phyloP scores from a whole-genome alignment of 1,140 invertebrate genomes.

The Coptotermes formosanus region DNA sequence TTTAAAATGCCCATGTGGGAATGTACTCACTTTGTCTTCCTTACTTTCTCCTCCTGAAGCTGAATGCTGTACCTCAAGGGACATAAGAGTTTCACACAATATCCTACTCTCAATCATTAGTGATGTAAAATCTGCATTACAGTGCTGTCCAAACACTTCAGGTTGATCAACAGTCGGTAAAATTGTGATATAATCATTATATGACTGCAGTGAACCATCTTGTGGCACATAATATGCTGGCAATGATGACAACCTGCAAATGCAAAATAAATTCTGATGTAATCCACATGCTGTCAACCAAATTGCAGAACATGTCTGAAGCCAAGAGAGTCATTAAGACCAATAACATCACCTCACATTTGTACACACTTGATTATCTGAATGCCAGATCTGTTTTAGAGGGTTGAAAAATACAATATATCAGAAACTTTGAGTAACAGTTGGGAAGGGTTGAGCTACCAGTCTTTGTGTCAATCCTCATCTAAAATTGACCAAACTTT shows the following conservation, averaged over 20 bases:
- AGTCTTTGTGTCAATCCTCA: too few relatives aligned
- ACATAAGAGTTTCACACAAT: constrained; percentile 78
- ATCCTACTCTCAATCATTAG: constrained; percentile 72
- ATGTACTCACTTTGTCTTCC: constrained; percentile 64
- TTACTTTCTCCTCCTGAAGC: constrained; percentile 54
- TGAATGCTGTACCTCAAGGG: constrained; percentile 68
- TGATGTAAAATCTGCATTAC: constrained; percentile 88
- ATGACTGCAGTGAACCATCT: constrained; percentile 76
- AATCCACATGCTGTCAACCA: too few relatives aligned
- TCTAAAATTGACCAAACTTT: too few relatives aligned
- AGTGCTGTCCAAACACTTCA: constrained; percentile 85
- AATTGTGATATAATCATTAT: constrained; percentile 73
- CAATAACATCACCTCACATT: too few relatives aligned
- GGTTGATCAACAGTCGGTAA: constrained; percentile 74
- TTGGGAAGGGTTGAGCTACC: too few relatives aligned
- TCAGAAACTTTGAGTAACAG: too few relatives aligned
- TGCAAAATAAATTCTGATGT: constrained; percentile 2
- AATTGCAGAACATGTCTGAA: too few relatives aligned
- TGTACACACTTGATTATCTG: too few relatives aligned
- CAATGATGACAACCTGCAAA: constrained; percentile 59
- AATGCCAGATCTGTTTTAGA: too few relatives aligned
- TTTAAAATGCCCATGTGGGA: too few relatives aligned
- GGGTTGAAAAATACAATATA: too few relatives aligned
- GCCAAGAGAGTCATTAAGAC: too few relatives aligned
- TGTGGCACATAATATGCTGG: constrained; percentile 76